phyloP scores from a whole-genome alignment of 53 echinoderm and acorn worm genomes.

The Temnopleurus reevesii region DNA sequence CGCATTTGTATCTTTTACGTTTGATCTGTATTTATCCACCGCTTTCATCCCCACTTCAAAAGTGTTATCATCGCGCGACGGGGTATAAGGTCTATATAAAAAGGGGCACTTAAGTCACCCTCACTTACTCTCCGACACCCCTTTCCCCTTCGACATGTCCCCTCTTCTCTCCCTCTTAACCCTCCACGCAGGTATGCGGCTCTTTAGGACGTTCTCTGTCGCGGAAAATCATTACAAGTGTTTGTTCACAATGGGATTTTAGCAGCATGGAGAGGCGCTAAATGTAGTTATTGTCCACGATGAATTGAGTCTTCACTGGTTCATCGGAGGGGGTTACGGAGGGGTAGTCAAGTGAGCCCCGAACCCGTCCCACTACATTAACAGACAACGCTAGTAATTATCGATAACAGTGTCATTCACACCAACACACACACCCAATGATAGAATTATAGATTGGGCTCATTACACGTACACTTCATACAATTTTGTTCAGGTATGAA shows the following conservation, averaged over 20 bases:
- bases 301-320: slow-evolving; percentile 27
- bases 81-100: too few species aligned
- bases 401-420: background rate
- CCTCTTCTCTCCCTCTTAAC: background rate
- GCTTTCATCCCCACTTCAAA: slow-evolving; percentile 32
- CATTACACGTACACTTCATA: background rate
- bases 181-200: background rate
- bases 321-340: slow-evolving; percentile 44
- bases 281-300: slow-evolving; percentile 31
- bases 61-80: background rate
- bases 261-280: slow-evolving; percentile 37
- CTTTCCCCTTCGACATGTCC: background rate
- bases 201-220: slow-evolving; percentile 1
- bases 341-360: slow-evolving; percentile 33
- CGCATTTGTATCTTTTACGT: slow-evolving; percentile 39
- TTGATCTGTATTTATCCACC: background rate
- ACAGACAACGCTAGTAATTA: background rate
- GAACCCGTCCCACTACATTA: background rate
- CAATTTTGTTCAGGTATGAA: too few species aligned
- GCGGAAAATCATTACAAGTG: slow-evolving; percentile 60
- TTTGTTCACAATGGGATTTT: slow-evolving; percentile 27
- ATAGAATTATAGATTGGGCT: background rate
- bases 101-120: slow-evolving; percentile 7
- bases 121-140: background rate
- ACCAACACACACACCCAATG: background rate